A percentile compares a stretch with the other conserved stretches of the same genome.
These are phyloP conservation scores for Calypte anna DNA, from an alignment of 2,113 vertebrate species.

Conservation along the genomic window DNA sequence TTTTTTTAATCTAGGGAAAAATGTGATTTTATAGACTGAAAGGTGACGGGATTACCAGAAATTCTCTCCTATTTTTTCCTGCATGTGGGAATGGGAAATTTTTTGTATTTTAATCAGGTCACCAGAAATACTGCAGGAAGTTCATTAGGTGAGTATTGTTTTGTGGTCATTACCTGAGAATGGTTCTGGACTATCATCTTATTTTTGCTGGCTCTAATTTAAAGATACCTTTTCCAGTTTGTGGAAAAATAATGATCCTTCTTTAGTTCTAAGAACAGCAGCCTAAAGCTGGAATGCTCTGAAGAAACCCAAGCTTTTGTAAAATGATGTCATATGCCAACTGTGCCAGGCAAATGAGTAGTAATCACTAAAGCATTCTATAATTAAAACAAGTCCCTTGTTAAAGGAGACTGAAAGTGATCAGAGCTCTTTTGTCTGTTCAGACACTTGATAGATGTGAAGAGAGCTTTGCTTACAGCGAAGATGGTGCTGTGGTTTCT, in stretches of 20 bases:
- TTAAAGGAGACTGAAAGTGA: constrained; percentile 66
- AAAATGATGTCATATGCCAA: constrained; percentile 59
- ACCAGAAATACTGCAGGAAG: constrained; percentile 9
- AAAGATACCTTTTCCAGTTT: constrained; percentile 52
- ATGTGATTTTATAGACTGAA: background rate
- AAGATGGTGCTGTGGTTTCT: constrained; percentile 53
- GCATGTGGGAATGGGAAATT: constrained; percentile 19
- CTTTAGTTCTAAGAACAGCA: constrained; percentile 59
- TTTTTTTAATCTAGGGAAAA: background rate
- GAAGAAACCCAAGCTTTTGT: constrained; percentile 55
- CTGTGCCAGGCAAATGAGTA: constrained; percentile 62
- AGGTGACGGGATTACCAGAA: background rate
- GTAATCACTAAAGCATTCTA: constrained; percentile 67
- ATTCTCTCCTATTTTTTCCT: background rate
- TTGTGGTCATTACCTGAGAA: constrained; percentile 44
- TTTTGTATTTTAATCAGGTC: background rate
- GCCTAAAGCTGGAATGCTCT: constrained; percentile 51
- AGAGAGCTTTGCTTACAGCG: constrained; percentile 25
- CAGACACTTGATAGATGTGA: constrained; percentile 56
- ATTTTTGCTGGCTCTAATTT: constrained; percentile 47
- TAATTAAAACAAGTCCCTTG: constrained; percentile 73
- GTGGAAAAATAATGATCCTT: constrained; percentile 16
- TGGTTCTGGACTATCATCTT: constrained; percentile 41
- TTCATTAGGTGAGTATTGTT: constrained; percentile 32
- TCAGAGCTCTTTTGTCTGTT: constrained; percentile 66